These are phyloP conservation scores for Cichlasoma orientale DNA, from an alignment of 2,797 vertebrate species.

Conservation along the genomic window DNA sequence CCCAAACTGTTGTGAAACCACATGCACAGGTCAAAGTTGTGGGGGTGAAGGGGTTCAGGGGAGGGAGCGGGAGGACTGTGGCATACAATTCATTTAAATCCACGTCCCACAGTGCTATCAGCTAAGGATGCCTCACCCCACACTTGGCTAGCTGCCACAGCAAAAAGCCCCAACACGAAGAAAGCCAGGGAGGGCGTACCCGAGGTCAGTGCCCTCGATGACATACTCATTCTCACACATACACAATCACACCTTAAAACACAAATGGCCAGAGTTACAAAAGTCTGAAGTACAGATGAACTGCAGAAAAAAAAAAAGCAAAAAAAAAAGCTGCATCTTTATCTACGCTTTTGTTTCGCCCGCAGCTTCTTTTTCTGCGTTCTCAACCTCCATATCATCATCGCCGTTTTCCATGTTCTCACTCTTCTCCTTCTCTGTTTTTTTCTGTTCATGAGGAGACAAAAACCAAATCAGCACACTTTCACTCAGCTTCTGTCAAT, in stretches of 20 bases:
- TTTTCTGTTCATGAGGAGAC: slow-evolving; percentile 65
- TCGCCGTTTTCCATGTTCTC: slow-evolving; percentile 49
- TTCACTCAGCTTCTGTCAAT: background rate
- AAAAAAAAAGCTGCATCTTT: background rate
- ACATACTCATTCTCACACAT: slow-evolving; percentile 34
- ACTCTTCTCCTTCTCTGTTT: slow-evolving; percentile 58
- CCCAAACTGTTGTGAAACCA: slow-evolving; percentile 40
- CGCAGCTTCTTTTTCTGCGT: slow-evolving; percentile 50
- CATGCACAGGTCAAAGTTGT: slow-evolving; percentile 60
- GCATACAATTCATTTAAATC: slow-evolving; percentile 33
- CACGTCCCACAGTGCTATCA: slow-evolving; percentile 42
- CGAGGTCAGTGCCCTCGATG: slow-evolving; percentile 54
- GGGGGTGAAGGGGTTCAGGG: slow-evolving; percentile 18
- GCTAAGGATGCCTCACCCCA: slow-evolving; percentile 41
- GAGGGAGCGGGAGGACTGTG: slow-evolving; percentile 3
- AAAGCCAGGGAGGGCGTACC: slow-evolving; percentile 46
- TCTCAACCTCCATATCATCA: slow-evolving; percentile 67
- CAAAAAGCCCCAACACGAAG: slow-evolving; percentile 56
- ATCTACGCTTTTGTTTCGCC: slow-evolving; percentile 58
- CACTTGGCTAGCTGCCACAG: slow-evolving; percentile 62
- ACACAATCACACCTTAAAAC: slow-evolving; percentile 49
- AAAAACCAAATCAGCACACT: background rate
- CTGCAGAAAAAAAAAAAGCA: background rate
- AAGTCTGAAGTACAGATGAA: slow-evolving; percentile 65
- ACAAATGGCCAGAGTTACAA: slow-evolving; percentile 70